Percentiles rank a stretch among this genome's conserved stretches.
Conservation (phyloP, 1,140 invertebrate genomes). For the Drosophila lacertosa region DNA sequence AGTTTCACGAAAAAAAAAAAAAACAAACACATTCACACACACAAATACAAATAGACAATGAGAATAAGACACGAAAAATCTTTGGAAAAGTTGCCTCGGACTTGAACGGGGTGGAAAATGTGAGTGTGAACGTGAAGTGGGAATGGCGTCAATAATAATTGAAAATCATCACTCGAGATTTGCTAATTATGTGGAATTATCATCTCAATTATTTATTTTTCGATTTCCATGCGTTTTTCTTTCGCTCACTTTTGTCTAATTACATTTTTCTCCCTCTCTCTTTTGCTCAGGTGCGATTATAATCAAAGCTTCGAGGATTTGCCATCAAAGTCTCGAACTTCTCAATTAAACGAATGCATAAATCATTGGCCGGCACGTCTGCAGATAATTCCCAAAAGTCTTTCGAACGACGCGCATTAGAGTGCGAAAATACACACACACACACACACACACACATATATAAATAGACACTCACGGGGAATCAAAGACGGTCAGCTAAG, state of each 20-base stretch:
- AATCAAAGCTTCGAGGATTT: conserved; percentile 78
- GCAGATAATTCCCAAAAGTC: conserved; percentile 78
- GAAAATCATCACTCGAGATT: conserved; percentile 82
- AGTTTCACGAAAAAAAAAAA: conserved; percentile 40
- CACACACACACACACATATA: conserved; percentile 17
- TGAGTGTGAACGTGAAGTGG: background rate
- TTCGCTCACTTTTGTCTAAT: conserved; percentile 52
- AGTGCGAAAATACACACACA: conserved; percentile 62
- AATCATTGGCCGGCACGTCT: conserved; percentile 77
- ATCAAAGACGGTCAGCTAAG: conserved; percentile 38
- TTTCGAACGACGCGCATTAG: conserved; percentile 61
- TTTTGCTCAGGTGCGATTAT: conserved; percentile 74
- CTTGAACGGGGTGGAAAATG: background rate
- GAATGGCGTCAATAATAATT: conserved; percentile 63
- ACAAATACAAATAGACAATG: conserved; percentile 3
- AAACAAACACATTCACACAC: conserved; percentile 31
- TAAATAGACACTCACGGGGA: conserved; percentile 19
- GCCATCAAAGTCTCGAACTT: conserved; percentile 81
- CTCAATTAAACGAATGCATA: conserved; percentile 83
- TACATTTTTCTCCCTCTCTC: conserved; percentile 46
- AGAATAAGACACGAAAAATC: conserved; percentile 34
- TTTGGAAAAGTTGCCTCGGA: conserved; percentile 34
- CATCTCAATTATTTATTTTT: conserved; percentile 82
- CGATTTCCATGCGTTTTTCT: conserved; percentile 71
- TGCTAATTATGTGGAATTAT: conserved; percentile 82